A percentile compares a stretch with the other conserved stretches of the same genome.
These are phyloP conservation scores for Corythornis cristatus DNA, from an alignment of 2,113 vertebrate genomes.

Conservation along the genomic window DNA sequence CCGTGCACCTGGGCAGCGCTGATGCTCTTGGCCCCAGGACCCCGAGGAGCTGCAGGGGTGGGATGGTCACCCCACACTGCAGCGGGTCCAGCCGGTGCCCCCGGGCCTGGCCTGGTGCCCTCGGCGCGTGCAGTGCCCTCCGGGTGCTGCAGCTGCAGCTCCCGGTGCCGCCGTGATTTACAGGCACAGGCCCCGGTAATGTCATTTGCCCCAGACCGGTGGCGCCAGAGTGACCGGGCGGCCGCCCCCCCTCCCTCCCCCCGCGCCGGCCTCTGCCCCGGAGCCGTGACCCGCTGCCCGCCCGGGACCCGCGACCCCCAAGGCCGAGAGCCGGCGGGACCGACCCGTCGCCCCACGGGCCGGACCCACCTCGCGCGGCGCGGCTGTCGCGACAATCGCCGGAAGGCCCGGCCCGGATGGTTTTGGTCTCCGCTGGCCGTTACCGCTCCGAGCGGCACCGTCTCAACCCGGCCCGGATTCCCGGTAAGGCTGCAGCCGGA, in stretches of 20 bases:
- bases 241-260: background rate
- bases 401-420: background rate
- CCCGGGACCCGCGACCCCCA: background rate
- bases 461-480: background rate
- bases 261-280: background rate
- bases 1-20: background rate
- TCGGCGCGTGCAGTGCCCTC: background rate
- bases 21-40: background rate
- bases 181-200: constrained; percentile 44
- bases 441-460: background rate
- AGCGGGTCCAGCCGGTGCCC: background rate
- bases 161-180: constrained; percentile 47
- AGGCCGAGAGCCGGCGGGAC: background rate
- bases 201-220: constrained; percentile 62
- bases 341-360: background rate
- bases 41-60: background rate
- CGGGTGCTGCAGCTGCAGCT: constrained; percentile 25
- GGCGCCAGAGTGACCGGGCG: constrained; percentile 33
- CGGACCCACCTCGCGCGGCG: background rate
- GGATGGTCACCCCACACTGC: fast-evolving
- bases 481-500: background rate
- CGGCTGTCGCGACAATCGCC: background rate
- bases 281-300: background rate
- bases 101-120: background rate
- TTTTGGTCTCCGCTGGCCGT: background rate